These are phyloP conservation scores for Aphidoletes aphidimyza DNA, from an alignment of 2,888 invertebrate genomes.

Conservation along the genomic window DNA sequence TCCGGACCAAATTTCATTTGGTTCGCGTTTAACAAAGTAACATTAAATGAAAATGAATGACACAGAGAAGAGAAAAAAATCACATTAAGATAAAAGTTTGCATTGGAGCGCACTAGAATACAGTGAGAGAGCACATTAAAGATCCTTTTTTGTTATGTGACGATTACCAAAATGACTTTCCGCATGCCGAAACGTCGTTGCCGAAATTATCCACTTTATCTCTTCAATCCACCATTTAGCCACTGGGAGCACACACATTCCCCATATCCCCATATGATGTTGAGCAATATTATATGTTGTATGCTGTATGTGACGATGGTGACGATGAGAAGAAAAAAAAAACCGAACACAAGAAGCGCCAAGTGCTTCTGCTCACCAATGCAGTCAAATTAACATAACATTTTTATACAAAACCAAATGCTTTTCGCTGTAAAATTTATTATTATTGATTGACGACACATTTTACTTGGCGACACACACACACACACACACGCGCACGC, in stretches of 20 bases:
- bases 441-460: constrained; percentile 39
- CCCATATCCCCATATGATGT: too few species aligned
- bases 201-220: constrained; percentile 16
- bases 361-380: background rate
- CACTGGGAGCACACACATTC: background rate
- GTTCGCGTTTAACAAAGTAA: constrained; percentile 22
- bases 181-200: constrained; percentile 29
- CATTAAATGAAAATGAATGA: constrained; percentile 7
- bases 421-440: constrained; percentile 2
- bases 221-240: background rate
- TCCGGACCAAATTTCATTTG: background rate
- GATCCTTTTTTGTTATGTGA: background rate
- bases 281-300: too few species aligned
- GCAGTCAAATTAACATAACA: constrained; percentile 11
- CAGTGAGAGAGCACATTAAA: background rate
- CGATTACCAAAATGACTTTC: background rate
- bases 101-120: background rate
- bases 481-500: too few species aligned
- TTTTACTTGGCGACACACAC: background rate
- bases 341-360: background rate
- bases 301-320: background rate
- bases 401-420: background rate
- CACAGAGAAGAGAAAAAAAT: background rate
- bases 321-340: background rate
- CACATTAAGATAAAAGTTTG: constrained; percentile 33